A percentile compares a stretch with the other conserved stretches of the same genome.
Evolutionary conservation across 2,113 vertebrate species (phyloP).

Genomic region (Odontesthes bonariensis): DNA sequence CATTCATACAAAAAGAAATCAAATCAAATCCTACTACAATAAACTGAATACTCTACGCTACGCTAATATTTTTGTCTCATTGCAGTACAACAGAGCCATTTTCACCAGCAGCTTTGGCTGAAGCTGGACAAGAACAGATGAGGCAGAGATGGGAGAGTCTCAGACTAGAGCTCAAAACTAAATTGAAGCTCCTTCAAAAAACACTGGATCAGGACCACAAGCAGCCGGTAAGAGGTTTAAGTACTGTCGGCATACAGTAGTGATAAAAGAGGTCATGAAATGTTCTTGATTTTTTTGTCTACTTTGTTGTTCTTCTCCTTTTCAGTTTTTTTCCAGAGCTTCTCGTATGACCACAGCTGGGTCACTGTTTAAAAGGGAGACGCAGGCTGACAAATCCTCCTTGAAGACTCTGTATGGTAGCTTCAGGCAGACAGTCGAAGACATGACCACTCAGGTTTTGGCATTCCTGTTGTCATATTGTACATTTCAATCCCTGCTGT

Average conservation of each 20-base stretch:
- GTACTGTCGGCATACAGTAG: neutral
- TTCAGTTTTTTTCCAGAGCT: conserved; percentile 87
- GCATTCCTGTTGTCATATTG: neutral
- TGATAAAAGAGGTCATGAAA: neutral
- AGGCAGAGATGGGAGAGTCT: conserved; percentile 91
- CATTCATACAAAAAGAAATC: neutral
- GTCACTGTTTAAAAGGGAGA: conserved; percentile 84
- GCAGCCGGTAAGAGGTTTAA: conserved; percentile 81
- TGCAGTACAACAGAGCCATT: conserved; percentile 84
- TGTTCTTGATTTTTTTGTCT: neutral
- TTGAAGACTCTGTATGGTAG: conserved; percentile 85
- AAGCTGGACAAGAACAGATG: conserved; percentile 85
- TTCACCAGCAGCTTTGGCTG: conserved; percentile 82
- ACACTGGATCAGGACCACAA: conserved; percentile 88
- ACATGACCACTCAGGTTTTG: conserved; percentile 83
- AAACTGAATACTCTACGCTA: neutral
- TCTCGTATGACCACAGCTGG: conserved; percentile 83
- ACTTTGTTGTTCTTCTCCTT: neutral
- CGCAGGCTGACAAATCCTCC: conserved; percentile 79
- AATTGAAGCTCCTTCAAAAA: conserved; percentile 88
- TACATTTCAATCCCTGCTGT: neutral
- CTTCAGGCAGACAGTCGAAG: conserved; percentile 87
- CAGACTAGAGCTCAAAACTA: conserved; percentile 89
- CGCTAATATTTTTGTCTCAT: conserved; percentile 29
- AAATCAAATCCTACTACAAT: neutral